A percentile compares a stretch with the other conserved stretches of the same genome.
These are phyloP conservation scores for Antennarius striatus DNA, from an alignment of 2,113 vertebrate species.

Conservation along the genomic window DNA sequence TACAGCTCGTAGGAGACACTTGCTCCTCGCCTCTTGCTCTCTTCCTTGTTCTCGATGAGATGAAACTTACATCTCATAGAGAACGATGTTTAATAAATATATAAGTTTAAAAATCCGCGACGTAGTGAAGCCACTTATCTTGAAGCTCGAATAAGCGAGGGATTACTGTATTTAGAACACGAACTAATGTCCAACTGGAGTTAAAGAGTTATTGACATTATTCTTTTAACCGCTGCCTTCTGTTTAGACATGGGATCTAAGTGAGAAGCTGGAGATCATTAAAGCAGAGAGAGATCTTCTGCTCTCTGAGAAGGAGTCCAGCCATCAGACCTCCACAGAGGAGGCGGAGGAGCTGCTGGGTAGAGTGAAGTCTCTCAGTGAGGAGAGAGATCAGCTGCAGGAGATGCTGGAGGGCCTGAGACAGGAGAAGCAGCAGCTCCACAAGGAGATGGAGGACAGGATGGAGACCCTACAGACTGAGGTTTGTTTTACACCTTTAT, in stretches of 20 bases:
- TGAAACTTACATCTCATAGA: too few relatives aligned
- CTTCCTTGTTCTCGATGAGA: too few relatives aligned
- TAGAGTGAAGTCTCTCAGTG: slow-evolving; percentile 28
- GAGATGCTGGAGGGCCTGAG: slow-evolving; percentile 29
- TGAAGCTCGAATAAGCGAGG: too few relatives aligned
- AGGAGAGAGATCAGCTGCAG: slow-evolving; percentile 54
- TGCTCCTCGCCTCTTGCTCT: too few relatives aligned
- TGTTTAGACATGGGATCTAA: slow-evolving; percentile 14
- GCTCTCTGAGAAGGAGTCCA: background rate
- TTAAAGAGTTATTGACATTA: background rate
- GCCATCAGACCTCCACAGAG: background rate
- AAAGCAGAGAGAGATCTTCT: slow-evolving; percentile 44
- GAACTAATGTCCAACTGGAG: background rate
- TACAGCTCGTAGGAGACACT: too few relatives aligned
- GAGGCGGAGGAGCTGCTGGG: slow-evolving; percentile 40
- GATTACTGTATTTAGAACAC: too few relatives aligned
- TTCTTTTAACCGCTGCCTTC: background rate
- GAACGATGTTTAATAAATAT: too few relatives aligned
- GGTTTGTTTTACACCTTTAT: too few relatives aligned
- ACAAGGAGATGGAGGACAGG: slow-evolving; percentile 13
- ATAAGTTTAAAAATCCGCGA: too few relatives aligned
- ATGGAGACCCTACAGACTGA: background rate
- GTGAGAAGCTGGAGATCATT: slow-evolving; percentile 23
- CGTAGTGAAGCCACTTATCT: too few relatives aligned
- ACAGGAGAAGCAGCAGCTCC: slow-evolving; percentile 46